Percentiles rank a stretch among this genome's conserved stretches.
Evolutionary conservation across 2,113 vertebrate species (phyloP).

Genomic region (Pseudorectes ferrugineus): DNA sequence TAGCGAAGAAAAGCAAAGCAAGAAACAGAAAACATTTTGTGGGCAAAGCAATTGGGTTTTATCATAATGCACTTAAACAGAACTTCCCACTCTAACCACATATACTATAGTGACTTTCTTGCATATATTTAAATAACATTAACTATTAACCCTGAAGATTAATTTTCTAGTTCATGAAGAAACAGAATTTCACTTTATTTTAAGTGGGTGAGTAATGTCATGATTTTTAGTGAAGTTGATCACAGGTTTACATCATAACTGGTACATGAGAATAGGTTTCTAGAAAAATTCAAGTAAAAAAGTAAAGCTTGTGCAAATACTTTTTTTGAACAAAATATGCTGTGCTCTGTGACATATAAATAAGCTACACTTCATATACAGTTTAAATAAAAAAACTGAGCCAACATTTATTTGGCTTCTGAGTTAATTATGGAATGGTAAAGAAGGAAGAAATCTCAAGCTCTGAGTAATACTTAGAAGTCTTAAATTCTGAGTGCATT

Average conservation of each 20-base stretch:
- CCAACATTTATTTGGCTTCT: background rate
- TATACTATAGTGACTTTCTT: background rate
- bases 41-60: background rate
- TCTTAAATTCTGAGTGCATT: background rate
- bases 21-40: background rate
- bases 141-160: background rate
- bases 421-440: background rate
- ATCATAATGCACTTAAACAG: background rate
- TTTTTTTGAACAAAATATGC: background rate
- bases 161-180: background rate
- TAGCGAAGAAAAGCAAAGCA: constrained; percentile 7
- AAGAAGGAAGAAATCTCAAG: background rate
- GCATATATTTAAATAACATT: background rate
- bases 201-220: background rate
- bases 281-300: background rate
- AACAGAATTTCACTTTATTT: background rate
- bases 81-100: background rate
- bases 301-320: background rate
- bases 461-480: background rate
- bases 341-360: background rate
- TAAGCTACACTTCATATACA: background rate
- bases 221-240: background rate
- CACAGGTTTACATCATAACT: background rate
- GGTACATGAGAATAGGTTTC: background rate
- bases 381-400: background rate